phyloP scores from a whole-genome alignment of 2,797 vertebrate genomes.

The Sphenodon punctatus region DNA sequence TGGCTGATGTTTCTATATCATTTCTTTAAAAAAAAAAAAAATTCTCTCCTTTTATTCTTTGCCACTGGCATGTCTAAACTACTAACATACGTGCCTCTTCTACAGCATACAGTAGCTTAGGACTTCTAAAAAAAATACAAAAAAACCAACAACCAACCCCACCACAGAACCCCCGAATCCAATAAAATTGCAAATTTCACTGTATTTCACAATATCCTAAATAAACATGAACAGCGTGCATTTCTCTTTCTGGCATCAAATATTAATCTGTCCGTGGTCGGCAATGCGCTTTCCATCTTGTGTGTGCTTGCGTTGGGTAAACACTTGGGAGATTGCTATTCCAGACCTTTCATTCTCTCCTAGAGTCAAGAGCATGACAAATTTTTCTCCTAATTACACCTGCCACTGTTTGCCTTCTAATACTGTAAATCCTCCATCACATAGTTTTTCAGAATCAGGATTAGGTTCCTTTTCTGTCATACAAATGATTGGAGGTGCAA shows the following conservation, averaged over 20 bases:
- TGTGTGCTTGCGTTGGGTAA: constrained; percentile 86
- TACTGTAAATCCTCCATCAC: constrained; percentile 88
- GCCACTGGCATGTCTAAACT: constrained; percentile 58
- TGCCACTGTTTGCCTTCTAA: constrained; percentile 89
- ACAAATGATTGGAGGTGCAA: constrained; percentile 72
- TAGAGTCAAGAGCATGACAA: constrained; percentile 89
- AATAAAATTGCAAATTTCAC: constrained; percentile 99
- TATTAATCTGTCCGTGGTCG: constrained; percentile 91
- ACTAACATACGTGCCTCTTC: constrained; percentile 65
- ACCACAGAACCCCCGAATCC: constrained; percentile 83
- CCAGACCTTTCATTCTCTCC: constrained; percentile 85
- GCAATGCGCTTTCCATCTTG: constrained; percentile 79
- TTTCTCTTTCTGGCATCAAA: constrained; percentile 93
- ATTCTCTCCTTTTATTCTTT: constrained; percentile 30
- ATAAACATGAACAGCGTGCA: constrained; percentile 92
- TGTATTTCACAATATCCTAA: constrained; percentile 97
- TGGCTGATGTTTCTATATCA: constrained; percentile 67
- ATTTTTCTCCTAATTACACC: constrained; percentile 91
- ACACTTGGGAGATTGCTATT: constrained; percentile 88
- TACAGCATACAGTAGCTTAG: constrained; percentile 75
- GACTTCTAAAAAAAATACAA: constrained; percentile 77
- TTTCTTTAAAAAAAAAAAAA: constrained; percentile 46
- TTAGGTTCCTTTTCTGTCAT: constrained; percentile 80
- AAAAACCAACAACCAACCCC: neutral
- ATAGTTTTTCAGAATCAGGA: constrained; percentile 84